A percentile compares a stretch with the other conserved stretches of the same genome.
Evolutionary conservation across 2,888 invertebrate genomes (phyloP).

Genomic region (Corbicula japonica): DNA sequence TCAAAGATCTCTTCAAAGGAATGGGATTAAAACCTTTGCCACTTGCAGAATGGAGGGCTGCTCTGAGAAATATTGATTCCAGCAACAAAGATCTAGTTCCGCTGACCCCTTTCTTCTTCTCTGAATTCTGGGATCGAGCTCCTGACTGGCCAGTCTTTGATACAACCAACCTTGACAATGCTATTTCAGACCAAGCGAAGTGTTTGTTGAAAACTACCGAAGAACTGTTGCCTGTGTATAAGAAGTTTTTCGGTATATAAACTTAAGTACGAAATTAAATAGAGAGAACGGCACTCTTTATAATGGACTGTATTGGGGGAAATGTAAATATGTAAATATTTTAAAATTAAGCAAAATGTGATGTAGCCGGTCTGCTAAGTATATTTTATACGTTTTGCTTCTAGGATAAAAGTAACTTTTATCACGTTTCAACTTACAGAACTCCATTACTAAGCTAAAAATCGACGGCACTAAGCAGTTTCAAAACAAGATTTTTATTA

Average conservation of each 20-base stretch:
- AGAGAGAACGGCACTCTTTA: too few relatives aligned
- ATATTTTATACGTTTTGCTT: too few relatives aligned
- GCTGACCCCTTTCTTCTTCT: slow-evolving; percentile 73
- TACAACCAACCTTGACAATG: slow-evolving; percentile 65
- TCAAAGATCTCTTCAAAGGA: slow-evolving; percentile 70
- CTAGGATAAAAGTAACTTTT: too few relatives aligned
- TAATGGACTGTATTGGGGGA: too few relatives aligned
- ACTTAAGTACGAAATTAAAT: too few relatives aligned
- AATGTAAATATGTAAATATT: too few relatives aligned
- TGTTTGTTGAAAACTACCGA: slow-evolving; percentile 56
- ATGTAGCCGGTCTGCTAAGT: too few relatives aligned
- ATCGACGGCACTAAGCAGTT: too few relatives aligned
- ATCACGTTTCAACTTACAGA: too few relatives aligned
- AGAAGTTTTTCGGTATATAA: slow-evolving; percentile 64
- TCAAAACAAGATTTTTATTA: too few relatives aligned
- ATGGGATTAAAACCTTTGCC: slow-evolving; percentile 61
- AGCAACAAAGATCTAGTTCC: slow-evolving; percentile 70
- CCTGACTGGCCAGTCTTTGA: slow-evolving; percentile 74
- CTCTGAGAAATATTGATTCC: slow-evolving; percentile 52
- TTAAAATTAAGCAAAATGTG: too few relatives aligned
- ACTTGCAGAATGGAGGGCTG: slow-evolving; percentile 69
- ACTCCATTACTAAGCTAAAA: too few relatives aligned
- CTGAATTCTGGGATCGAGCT: slow-evolving; percentile 73
- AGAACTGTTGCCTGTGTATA: slow-evolving; percentile 70
- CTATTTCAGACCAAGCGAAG: slow-evolving; percentile 62